These are phyloP conservation scores for Atherix ibis DNA, from an alignment of 2,888 invertebrate genomes.

Conservation along the genomic window DNA sequence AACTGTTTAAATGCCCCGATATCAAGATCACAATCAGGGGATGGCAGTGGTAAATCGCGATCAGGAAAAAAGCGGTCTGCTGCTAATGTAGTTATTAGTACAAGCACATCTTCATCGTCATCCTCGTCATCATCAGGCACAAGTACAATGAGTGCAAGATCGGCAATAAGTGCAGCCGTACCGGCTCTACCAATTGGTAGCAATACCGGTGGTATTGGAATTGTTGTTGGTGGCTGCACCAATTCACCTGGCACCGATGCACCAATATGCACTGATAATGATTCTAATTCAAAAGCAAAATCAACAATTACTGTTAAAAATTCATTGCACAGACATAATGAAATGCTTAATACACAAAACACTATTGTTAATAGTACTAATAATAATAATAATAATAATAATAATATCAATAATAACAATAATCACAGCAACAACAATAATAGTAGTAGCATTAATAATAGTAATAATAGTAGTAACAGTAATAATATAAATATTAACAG, in stretches of 20 bases:
- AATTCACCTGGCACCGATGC: conserved; percentile 5
- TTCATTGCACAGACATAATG: conserved; percentile 3
- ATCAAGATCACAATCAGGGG: conserved; percentile 18
- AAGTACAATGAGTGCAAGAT: conserved; percentile 9
- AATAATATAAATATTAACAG: conserved; percentile 2
- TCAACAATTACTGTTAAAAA: conserved; percentile 10
- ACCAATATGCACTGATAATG: conserved; percentile 26
- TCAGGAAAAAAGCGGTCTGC: conserved; percentile 30
- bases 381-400: too few species aligned
- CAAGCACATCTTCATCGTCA: conserved; percentile 12
- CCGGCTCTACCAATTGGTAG: conserved; percentile 10
- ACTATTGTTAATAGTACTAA: too few species aligned
- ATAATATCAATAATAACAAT: too few species aligned
- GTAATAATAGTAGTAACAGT: too few species aligned
- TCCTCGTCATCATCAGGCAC: conserved; percentile 12
- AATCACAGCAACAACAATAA: conserved; percentile 10
- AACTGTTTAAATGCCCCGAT: too few species aligned
- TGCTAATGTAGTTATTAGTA: conserved; percentile 13
- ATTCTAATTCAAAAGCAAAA: conserved; percentile 16
- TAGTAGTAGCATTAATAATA: conserved; percentile 12
- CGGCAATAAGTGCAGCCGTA: conserved; percentile 9
- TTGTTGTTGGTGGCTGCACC: conserved; percentile 11
- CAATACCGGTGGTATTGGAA: conserved; percentile 5
- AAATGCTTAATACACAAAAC: too few species aligned
- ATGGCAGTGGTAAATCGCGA: conserved; percentile 20